phyloP scores from a whole-genome alignment of 2,113 vertebrate genomes.

The Neoarius graeffei region DNA sequence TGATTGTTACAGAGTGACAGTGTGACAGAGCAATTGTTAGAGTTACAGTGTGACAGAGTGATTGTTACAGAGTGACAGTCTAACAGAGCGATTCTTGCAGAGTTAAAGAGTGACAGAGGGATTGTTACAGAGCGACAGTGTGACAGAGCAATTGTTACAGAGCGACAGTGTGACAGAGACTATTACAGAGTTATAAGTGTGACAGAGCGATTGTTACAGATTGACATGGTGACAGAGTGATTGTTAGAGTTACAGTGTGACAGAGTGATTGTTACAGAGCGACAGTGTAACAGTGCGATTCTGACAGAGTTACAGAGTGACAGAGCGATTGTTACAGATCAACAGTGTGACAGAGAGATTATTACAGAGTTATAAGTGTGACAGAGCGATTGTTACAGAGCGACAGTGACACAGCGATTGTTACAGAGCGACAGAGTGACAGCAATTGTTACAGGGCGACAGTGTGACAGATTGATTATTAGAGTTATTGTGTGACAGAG shows the following conservation, averaged over 20 bases:
- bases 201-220: background rate
- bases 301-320: background rate
- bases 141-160: background rate
- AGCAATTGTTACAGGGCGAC: background rate
- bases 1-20: background rate
- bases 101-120: background rate
- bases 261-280: background rate
- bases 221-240: background rate
- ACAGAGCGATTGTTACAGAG: background rate
- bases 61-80: background rate
- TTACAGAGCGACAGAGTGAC: background rate
- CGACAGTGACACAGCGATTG: background rate
- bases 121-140: background rate
- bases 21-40: background rate
- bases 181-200: background rate
- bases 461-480: background rate
- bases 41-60: background rate
- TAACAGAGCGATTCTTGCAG: background rate
- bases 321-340: background rate
- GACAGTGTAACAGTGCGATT: background rate
- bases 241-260: background rate
- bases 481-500: background rate
- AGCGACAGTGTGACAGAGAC: background rate
- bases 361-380: background rate
- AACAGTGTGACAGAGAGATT: background rate